Base-by-base conservation (phyloP, 2,888 invertebrate genomes). In the Cheilosia urbana region DNA sequence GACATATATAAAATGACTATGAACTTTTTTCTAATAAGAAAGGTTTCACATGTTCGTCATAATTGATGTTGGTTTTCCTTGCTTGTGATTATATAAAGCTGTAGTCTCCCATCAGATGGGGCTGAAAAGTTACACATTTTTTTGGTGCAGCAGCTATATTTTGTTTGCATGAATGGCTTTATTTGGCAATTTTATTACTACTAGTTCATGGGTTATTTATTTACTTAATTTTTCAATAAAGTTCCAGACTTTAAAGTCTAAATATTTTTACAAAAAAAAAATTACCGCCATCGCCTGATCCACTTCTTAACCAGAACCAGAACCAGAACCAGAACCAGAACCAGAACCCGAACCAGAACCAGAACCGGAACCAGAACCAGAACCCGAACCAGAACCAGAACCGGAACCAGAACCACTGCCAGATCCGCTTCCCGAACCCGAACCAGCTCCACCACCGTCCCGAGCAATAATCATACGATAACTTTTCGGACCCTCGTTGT, bases 401-500 rank as follows among this genome's bases (percentile, higher is more conserved):
- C 79, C 79, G 7, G 34, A 24, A 1, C 66, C 72, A 51, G 68
- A 42, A 63, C 63, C 75, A 45, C 47, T 45, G n/a, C 66, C 77
- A 2, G 75, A 75, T 13, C 77, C 80, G 34, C 63, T 45, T 11
- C 81, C 81, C 0, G 72, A 65, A 0, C 72, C 79, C 1, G 63
- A 76, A 1, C 76, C 60, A 13, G 37, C n/a, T 40, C 60, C 73
- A 13, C 71, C 73, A 24, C 19, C 51, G 42, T 66, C 55, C 11
- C 9, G n/a, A 0, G 11, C 4, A 37, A 79, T 4, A 5, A 11
- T 21, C 42, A 71, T 45, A 9, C 80, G 79, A 87, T 89, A 83
- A 15, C 60, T 75, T 2, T 15, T 51, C 2, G 89, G 66, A 0
- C 88, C 88, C 5, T 88, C 65, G 21, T 73, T 88, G 68, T 90